phyloP scores from a whole-genome alignment of 2,113 vertebrate genomes.

The Callorhinus ursinus region DNA sequence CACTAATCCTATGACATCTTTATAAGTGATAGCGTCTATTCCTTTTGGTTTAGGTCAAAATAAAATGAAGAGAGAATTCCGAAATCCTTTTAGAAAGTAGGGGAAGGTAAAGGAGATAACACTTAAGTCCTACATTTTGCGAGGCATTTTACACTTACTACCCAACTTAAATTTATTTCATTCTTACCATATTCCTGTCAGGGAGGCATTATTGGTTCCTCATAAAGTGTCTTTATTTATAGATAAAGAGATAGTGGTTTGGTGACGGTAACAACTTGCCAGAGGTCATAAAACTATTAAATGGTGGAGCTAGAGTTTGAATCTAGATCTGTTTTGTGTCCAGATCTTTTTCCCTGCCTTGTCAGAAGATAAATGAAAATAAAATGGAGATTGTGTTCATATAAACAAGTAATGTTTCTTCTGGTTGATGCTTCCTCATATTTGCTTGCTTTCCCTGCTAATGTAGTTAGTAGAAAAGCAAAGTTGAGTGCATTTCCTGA shows the following conservation, averaged over 20 bases:
- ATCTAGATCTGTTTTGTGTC: not conserved
- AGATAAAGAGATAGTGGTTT: not conserved
- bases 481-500: not conserved
- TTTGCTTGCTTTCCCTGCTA: not conserved
- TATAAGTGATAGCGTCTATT: not conserved
- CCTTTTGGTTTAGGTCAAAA: constrained; percentile 22
- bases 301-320: constrained; percentile 7
- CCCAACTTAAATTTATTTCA: not conserved
- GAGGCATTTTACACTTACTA: not conserved
- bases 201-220: not conserved
- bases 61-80: constrained; percentile 22
- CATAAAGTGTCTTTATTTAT: not conserved
- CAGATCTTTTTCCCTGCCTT: not conserved
- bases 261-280: not conserved
- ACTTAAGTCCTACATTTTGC: not conserved
- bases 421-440: not conserved
- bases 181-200: not conserved
- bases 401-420: not conserved
- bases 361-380: constrained; percentile 5
- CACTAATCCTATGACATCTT: not conserved
- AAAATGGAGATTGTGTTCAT: not conserved
- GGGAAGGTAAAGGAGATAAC: not conserved
- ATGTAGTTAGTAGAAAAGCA: not conserved
- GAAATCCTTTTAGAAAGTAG: not conserved
- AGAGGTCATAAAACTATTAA: not conserved